These are phyloP conservation scores for Dicrurus megarhynchus DNA, from an alignment of 2,113 vertebrate genomes.

Conservation along the genomic window DNA sequence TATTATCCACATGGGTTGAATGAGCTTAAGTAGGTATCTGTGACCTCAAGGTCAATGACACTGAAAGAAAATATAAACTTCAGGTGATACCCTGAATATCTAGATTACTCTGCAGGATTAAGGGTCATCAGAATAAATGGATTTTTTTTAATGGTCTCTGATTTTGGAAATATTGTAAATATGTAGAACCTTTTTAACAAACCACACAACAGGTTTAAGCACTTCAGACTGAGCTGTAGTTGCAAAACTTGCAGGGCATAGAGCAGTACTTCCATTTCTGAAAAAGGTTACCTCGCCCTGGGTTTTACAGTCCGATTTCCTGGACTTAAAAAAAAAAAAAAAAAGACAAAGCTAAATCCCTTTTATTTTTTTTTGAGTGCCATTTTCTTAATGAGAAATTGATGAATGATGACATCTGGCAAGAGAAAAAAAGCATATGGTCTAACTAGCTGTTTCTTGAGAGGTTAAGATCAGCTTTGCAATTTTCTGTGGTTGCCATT, in stretches of 20 bases:
- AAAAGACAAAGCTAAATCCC: neutral
- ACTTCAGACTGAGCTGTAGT: neutral
- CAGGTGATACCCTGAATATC: neutral
- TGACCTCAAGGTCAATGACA: neutral
- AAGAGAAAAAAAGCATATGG: constrained; percentile 77
- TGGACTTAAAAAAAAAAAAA: neutral
- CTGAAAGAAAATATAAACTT: neutral
- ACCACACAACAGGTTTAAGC: neutral
- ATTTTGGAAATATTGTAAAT: neutral
- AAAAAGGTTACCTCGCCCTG: neutral
- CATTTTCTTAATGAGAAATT: constrained; percentile 80
- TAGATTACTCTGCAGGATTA: neutral
- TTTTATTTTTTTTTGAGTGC: neutral
- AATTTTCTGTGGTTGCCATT: constrained; percentile 75
- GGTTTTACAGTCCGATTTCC: neutral
- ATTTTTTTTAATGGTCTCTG: neutral
- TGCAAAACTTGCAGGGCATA: neutral
- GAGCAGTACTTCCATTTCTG: neutral
- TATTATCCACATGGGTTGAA: neutral
- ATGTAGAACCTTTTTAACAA: neutral
- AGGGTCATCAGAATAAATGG: neutral
- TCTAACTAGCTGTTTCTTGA: constrained; percentile 75
- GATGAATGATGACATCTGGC: constrained; percentile 81
- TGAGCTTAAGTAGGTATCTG: neutral
- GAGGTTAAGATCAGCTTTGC: constrained; percentile 78